Conservation (phyloP, 2,113 vertebrate species). For the Chaetodon auriga region DNA sequence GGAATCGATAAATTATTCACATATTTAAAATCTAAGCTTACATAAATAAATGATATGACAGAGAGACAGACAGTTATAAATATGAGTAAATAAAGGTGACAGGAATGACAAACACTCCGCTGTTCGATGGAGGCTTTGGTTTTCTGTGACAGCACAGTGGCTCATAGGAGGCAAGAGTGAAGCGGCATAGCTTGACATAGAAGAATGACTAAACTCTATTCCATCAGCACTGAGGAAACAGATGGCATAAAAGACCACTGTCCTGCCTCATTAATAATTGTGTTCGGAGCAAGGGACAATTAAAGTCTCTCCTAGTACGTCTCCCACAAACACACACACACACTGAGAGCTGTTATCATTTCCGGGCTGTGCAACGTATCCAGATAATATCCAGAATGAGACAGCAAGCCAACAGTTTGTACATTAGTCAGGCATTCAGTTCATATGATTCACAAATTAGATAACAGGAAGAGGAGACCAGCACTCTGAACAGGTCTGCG, state of each 20-base stretch:
- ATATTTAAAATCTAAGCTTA: neutral
- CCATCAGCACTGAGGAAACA: constrained; percentile 4
- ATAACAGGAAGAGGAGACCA: constrained; percentile 21
- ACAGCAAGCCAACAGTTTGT: constrained; percentile 33
- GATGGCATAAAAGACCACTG: constrained; percentile 18
- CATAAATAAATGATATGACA: neutral
- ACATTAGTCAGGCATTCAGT: constrained; percentile 38
- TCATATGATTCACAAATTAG: constrained; percentile 39
- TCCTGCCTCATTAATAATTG: neutral
- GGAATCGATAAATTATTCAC: neutral
- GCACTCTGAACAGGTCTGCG: constrained; percentile 61
- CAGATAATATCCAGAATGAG: constrained; percentile 26
- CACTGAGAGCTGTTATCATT: constrained; percentile 5
- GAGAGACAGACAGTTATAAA: neutral
- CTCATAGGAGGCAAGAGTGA: neutral
- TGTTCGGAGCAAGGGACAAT: neutral
- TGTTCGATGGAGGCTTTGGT: neutral
- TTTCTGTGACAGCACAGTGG: neutral
- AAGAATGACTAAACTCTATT: constrained; percentile 20
- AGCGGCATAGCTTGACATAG: constrained; percentile 2
- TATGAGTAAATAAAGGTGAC: neutral
- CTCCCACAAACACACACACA: constrained; percentile 9
- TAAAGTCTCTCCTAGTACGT: neutral
- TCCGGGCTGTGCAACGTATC: constrained; percentile 32
- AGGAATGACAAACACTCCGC: constrained; percentile 1